These are phyloP conservation scores for Streptopelia turtur DNA, from an alignment of 2,797 vertebrate species.

Conservation along the genomic window DNA sequence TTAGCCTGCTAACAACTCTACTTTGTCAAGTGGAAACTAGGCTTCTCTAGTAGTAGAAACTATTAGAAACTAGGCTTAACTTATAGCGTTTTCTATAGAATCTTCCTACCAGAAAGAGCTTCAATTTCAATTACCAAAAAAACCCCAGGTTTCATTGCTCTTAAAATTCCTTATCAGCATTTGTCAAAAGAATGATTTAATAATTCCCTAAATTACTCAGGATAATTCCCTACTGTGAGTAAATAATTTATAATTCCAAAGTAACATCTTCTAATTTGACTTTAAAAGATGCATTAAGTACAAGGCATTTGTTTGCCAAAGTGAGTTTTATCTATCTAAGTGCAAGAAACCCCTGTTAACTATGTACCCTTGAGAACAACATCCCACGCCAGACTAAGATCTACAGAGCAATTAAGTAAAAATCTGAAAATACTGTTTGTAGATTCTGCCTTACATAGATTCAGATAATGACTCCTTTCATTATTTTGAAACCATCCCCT, in stretches of 20 bases:
- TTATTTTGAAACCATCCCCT: not conserved
- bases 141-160: not conserved
- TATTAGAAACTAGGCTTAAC: not conserved
- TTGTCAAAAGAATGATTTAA: not conserved
- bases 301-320: not conserved
- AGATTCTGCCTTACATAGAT: not conserved
- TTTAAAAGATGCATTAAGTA: not conserved
- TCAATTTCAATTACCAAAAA: not conserved
- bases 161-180: not conserved
- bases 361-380: not conserved
- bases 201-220: not conserved
- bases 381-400: not conserved
- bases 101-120: fast-evolving
- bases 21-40: not conserved
- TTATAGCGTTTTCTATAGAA: not conserved
- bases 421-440: not conserved
- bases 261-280: not conserved
- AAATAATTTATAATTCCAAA: not conserved
- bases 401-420: not conserved
- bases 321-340: not conserved
- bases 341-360: not conserved
- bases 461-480: not conserved
- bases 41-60: not conserved
- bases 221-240: not conserved
- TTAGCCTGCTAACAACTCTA: not conserved